Conservation (phyloP, 2,113 vertebrate genomes). For the Nothocercus julius region DNA sequence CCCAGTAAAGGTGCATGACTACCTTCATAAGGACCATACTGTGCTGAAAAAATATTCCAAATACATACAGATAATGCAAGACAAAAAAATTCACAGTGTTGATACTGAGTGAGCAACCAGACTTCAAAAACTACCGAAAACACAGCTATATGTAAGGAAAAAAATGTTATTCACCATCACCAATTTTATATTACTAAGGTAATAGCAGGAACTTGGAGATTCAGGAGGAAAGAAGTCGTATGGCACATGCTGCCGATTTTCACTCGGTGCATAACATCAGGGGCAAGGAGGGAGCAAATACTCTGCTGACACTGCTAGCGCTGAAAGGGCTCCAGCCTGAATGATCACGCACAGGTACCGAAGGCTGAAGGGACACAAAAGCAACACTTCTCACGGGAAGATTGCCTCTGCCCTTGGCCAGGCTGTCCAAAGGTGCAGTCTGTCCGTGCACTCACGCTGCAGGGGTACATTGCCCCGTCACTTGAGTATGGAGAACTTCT, state of each 20-base stretch:
- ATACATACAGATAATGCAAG: not conserved
- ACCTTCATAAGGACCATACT: not conserved
- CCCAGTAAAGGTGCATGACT: not conserved
- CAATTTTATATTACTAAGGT: not conserved
- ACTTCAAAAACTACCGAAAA: not conserved
- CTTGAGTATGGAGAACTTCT: not conserved
- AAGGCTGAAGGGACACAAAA: not conserved
- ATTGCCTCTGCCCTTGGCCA: not conserved
- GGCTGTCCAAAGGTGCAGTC: not conserved
- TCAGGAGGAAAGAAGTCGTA: not conserved
- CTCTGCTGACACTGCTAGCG: not conserved
- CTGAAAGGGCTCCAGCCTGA: not conserved
- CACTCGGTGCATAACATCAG: not conserved
- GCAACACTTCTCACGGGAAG: not conserved
- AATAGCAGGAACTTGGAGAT: not conserved
- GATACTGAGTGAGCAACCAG: not conserved
- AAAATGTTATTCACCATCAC: not conserved
- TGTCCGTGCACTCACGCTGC: not conserved
- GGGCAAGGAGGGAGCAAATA: not conserved
- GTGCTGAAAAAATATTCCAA: not conserved
- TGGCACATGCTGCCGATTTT: not conserved
- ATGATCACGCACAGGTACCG: not conserved
- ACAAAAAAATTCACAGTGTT: not conserved
- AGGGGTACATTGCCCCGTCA: not conserved
- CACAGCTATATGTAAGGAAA: not conserved